A percentile compares a stretch with the other conserved stretches of the same genome.
Conservation (phyloP, 53 echinoderm and acorn worm species). For the Holothuria leucospilota region DNA sequence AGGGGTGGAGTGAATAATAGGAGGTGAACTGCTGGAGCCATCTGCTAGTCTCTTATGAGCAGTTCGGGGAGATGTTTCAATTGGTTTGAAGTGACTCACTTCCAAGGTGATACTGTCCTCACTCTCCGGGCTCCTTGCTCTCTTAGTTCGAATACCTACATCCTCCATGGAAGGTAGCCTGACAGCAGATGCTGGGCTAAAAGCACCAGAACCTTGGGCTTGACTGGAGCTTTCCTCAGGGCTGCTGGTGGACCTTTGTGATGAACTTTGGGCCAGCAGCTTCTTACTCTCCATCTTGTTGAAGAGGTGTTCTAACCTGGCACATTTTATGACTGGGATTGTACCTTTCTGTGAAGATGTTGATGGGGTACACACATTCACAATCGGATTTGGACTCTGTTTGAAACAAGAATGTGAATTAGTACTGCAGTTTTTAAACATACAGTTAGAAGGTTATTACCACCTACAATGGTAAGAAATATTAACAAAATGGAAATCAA, state of each 20-base stretch:
- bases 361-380: constrained; percentile 38
- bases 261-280: not conserved
- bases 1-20: constrained; percentile 80
- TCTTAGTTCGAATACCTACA: constrained; percentile 15
- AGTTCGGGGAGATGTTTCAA: constrained; percentile 91
- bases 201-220: constrained; percentile 30
- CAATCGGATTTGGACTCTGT: constrained; percentile 53
- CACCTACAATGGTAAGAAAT: too few species aligned
- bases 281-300: constrained; percentile 42
- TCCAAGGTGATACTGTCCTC: constrained; percentile 93
- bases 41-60: constrained; percentile 82
- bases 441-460: too few species aligned
- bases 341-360: constrained; percentile 46
- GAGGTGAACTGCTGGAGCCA: constrained; percentile 77
- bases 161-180: constrained; percentile 44
- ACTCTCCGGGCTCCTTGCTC: constrained; percentile 86
- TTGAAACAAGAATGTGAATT: not conserved
- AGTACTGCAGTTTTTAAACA: not conserved
- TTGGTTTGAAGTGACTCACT: constrained; percentile 94
- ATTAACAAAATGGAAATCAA: too few species aligned
- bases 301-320: constrained; percentile 35
- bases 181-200: constrained; percentile 19
- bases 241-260: not conserved
- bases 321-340: constrained; percentile 12
- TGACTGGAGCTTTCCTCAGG: not conserved